phyloP scores from a whole-genome alignment of 1,140 invertebrate genomes.

The Bombus terrestris region DNA sequence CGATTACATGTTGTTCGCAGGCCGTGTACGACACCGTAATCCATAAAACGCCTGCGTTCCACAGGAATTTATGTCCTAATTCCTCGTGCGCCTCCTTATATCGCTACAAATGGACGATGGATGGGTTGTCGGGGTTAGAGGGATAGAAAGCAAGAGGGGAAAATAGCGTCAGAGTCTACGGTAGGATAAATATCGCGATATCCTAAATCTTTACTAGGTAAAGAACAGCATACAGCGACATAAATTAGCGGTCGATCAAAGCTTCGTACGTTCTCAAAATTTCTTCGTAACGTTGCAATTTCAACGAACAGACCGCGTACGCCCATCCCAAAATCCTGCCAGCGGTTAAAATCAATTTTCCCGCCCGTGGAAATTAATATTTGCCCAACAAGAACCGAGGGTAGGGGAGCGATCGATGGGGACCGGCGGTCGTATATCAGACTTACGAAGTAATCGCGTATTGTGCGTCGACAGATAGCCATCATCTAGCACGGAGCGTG shows the following conservation, averaged over 20 bases:
- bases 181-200: neutral
- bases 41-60: constrained; percentile 54
- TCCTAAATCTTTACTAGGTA: neutral
- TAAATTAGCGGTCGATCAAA: neutral
- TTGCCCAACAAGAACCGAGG: constrained; percentile 1
- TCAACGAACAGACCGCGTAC: neutral
- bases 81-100: constrained; percentile 47
- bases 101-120: constrained; percentile 22
- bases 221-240: neutral
- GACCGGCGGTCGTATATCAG: constrained; percentile 9
- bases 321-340: neutral
- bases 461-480: constrained; percentile 33
- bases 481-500: neutral
- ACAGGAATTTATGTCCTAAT: constrained; percentile 67
- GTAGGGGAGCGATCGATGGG: neutral
- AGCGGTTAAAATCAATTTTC: constrained; percentile 22
- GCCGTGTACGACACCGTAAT: constrained; percentile 37
- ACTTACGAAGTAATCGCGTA: constrained; percentile 41
- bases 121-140: neutral
- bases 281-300: neutral
- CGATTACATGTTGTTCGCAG: constrained; percentile 52
- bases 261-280: neutral
- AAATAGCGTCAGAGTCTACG: neutral
- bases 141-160: neutral
- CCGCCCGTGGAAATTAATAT: constrained; percentile 42